Evolutionary conservation across 2,797 vertebrate genomes (phyloP).

Genomic region (Coregonus ussuriensis): DNA sequence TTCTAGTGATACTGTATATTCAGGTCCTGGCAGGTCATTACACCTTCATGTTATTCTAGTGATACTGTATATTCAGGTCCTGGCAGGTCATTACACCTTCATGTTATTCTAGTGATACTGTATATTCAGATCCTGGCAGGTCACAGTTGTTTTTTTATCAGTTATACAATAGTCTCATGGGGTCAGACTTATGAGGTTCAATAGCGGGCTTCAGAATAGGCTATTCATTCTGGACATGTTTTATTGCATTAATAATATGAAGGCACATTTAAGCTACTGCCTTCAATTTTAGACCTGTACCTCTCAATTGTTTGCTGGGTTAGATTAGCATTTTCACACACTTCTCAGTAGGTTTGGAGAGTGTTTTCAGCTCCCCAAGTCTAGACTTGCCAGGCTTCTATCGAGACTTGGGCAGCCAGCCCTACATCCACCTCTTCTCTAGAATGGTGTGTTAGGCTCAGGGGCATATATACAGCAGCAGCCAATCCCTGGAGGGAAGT

Average conservation of each 20-base stretch:
- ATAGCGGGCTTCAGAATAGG: background rate
- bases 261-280: background rate
- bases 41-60: too few relatives aligned
- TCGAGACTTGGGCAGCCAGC: background rate
- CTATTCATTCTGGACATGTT: background rate
- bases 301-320: background rate
- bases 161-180: background rate
- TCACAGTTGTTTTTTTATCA: background rate
- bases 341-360: background rate
- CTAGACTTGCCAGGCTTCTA: constrained; percentile 35
- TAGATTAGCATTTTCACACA: background rate
- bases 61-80: too few relatives aligned
- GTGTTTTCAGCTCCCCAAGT: constrained; percentile 25
- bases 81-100: too few relatives aligned
- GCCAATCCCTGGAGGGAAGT: background rate
- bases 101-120: too few relatives aligned
- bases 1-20: too few relatives aligned
- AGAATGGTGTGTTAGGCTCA: background rate
- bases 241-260: background rate
- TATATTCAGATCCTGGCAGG: background rate
- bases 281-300: background rate
- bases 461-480: background rate
- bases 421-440: background rate
- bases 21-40: too few relatives aligned
- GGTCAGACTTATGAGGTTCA: background rate